phyloP scores from a whole-genome alignment of 2,797 vertebrate species.

The Oophaga sylvatica region DNA sequence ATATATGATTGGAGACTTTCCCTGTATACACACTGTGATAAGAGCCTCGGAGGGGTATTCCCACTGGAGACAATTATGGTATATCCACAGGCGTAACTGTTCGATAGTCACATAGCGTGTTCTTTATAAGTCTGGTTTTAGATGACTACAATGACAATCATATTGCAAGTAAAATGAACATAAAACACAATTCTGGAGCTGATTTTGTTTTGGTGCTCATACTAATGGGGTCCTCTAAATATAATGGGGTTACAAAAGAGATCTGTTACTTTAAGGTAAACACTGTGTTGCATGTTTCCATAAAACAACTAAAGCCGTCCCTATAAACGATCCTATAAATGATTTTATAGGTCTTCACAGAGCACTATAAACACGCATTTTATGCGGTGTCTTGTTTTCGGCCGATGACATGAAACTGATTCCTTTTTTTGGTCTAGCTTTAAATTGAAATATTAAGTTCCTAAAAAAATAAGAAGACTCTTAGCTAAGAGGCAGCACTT shows the following conservation, averaged over 20 bases:
- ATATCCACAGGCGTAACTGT: no score
- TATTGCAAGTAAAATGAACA: no score
- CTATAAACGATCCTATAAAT: conserved; percentile 2
- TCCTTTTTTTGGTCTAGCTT: not conserved
- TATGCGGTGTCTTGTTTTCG: not conserved
- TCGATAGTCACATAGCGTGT: no score
- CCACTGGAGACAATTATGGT: no score
- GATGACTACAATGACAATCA: no score
- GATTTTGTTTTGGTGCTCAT: no score
- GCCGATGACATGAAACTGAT: not conserved
- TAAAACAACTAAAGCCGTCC: not conserved
- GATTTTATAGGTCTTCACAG: not conserved
- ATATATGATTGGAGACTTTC: not conserved
- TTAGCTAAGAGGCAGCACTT: not conserved
- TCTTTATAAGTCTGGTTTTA: no score
- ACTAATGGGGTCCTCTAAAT: no score
- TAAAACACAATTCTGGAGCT: no score
- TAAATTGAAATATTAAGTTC: not conserved
- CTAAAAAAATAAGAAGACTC: not conserved
- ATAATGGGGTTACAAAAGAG: not conserved
- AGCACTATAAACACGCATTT: not conserved
- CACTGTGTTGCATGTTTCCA: not conserved
- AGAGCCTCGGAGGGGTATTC: no score
- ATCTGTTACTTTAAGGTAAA: not conserved
- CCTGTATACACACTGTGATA: no score